Percentiles rank a stretch among this genome's conserved stretches.
These are phyloP conservation scores for Chaetodon auriga DNA, from an alignment of 2,113 vertebrate genomes.

Conservation along the genomic window DNA sequence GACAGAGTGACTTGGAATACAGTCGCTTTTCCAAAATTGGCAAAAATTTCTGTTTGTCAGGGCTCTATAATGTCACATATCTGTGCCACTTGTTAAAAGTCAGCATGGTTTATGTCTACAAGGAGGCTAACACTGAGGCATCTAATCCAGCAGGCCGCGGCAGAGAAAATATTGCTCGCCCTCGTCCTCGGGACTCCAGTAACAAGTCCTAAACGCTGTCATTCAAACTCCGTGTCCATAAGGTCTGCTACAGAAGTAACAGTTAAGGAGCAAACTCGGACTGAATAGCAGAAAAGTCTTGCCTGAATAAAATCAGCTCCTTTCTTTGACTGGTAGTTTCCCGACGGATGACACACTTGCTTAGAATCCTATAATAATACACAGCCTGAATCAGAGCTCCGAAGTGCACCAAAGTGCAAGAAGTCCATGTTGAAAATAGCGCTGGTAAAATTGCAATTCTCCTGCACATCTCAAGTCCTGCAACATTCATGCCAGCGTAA, in stretches of 20 bases:
- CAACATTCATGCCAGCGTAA: slow-evolving; percentile 63
- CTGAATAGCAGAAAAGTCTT: slow-evolving; percentile 38
- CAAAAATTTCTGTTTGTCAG: slow-evolving; percentile 60
- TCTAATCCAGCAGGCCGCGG: slow-evolving; percentile 41
- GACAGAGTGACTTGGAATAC: slow-evolving; percentile 43
- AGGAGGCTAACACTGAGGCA: slow-evolving; percentile 41
- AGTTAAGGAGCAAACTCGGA: slow-evolving; percentile 32
- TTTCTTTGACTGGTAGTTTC: slow-evolving; percentile 42
- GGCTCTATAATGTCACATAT: slow-evolving; percentile 56
- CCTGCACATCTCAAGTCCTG: slow-evolving; percentile 53
- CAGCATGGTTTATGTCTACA: slow-evolving; percentile 47
- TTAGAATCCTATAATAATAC: slow-evolving; percentile 45
- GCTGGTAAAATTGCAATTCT: slow-evolving; percentile 67
- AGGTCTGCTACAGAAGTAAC: slow-evolving; percentile 14
- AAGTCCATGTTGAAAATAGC: slow-evolving; percentile 54
- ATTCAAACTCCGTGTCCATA: slow-evolving; percentile 37
- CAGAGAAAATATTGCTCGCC: slow-evolving; percentile 41
- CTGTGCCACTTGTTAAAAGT: slow-evolving; percentile 56
- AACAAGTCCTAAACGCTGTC: slow-evolving; percentile 45
- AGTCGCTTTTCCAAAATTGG: slow-evolving; percentile 49
- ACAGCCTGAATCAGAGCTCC: slow-evolving; percentile 25
- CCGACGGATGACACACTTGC: slow-evolving; percentile 16
- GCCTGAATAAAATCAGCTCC: slow-evolving; percentile 39
- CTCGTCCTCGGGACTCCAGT: slow-evolving; percentile 39
- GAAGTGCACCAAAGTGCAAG: slow-evolving; percentile 35